These are phyloP conservation scores for Mustela lutreola DNA, from an alignment of 2,113 vertebrate genomes.

Conservation along the genomic window DNA sequence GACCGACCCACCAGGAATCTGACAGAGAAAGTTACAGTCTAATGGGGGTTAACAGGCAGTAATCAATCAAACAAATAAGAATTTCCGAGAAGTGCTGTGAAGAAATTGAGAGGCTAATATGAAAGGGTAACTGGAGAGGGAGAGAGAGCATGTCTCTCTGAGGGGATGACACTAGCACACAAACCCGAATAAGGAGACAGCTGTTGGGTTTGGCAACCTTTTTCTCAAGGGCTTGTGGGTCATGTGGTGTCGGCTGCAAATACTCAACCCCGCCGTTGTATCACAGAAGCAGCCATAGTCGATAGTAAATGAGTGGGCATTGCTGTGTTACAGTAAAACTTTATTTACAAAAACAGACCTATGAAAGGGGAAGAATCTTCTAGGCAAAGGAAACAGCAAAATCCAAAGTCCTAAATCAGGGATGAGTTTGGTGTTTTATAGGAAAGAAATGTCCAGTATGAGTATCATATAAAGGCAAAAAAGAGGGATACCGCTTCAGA, in stretches of 20 bases:
- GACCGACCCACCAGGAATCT: neutral
- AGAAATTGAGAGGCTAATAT: slow-evolving; percentile 5
- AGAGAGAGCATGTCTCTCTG: neutral
- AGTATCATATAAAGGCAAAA: neutral
- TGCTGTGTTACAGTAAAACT: slow-evolving; percentile 20
- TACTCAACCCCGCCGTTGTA: neutral
- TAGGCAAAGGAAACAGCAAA: neutral
- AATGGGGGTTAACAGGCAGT: neutral
- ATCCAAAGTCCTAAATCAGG: neutral
- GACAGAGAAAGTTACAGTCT: neutral
- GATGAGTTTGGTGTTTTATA: neutral
- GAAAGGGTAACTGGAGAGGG: neutral
- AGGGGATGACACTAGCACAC: neutral
- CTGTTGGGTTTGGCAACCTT: neutral
- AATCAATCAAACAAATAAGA: neutral
- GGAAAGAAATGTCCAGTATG: neutral
- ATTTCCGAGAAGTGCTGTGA: neutral
- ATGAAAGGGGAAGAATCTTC: neutral
- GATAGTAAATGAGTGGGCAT: neutral
- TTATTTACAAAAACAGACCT: slow-evolving; percentile 51
- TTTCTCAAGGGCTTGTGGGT: neutral
- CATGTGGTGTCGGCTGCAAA: neutral
- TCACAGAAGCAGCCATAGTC: neutral
- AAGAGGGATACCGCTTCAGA: neutral
- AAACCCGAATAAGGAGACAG: neutral